These are phyloP conservation scores for Rotaria magnacalcarata DNA, from an alignment of 2,888 invertebrate species.

Conservation along the genomic window DNA sequence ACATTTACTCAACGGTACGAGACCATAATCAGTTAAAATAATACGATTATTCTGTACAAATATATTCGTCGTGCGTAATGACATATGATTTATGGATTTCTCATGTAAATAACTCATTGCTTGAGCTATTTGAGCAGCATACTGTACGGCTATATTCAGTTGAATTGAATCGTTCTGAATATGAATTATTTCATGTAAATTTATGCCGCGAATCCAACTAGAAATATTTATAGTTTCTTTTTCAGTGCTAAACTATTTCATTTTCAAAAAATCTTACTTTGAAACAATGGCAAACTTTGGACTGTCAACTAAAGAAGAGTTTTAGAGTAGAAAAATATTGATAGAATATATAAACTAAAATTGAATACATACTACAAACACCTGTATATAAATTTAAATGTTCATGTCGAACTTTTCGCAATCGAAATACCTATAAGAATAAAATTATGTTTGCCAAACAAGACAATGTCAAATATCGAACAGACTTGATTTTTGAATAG, in stretches of 20 bases:
- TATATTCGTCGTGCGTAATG: slow-evolving; percentile 94
- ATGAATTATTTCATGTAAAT: slow-evolving; percentile 40
- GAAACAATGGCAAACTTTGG: slow-evolving; percentile 11
- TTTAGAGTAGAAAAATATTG: no score
- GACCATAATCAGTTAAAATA: slow-evolving; percentile 94
- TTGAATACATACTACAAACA: slow-evolving; percentile 68
- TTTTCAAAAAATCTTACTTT: background rate
- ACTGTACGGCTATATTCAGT: slow-evolving; percentile 26
- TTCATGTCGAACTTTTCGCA: slow-evolving; percentile 94
- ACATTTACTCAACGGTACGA: slow-evolving; percentile 92
- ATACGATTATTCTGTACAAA: slow-evolving; percentile 95
- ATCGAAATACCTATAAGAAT: slow-evolving; percentile 53
- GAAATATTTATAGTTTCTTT: background rate
- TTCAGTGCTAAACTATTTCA: slow-evolving; percentile 74
- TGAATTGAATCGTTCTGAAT: background rate
- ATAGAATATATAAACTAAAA: no score
- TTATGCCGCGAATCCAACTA: slow-evolving; percentile 37
- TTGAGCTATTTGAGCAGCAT: slow-evolving; percentile 61
- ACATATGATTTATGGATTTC: slow-evolving; percentile 90
- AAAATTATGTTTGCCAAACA: no score
- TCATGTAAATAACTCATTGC: slow-evolving; percentile 99
- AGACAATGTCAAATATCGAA: no score
- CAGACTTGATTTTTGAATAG: slow-evolving; percentile 55
- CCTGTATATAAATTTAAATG: slow-evolving; percentile 98
- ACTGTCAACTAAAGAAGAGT: background rate